Evolutionary conservation across 2,797 vertebrate genomes (phyloP).

Genomic region (Takifugu rubripes): DNA sequence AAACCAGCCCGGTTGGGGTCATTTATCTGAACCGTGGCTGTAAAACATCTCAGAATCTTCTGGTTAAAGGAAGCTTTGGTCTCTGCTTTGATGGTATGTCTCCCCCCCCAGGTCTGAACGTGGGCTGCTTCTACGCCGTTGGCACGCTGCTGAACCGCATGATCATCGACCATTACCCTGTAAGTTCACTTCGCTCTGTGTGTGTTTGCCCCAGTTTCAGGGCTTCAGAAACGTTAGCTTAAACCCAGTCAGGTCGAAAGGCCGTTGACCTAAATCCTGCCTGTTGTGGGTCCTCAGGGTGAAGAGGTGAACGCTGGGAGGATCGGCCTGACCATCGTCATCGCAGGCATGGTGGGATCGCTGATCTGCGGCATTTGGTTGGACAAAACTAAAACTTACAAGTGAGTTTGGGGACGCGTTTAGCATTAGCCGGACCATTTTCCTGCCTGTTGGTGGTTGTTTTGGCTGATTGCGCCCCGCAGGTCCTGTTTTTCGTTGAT

Average conservation of each 20-base stretch:
- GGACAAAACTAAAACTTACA: constrained; percentile 94
- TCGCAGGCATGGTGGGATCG: constrained; percentile 90
- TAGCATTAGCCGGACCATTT: too few relatives aligned
- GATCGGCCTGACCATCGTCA: constrained; percentile 91
- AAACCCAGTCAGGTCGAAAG: neutral
- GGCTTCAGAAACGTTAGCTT: too few relatives aligned
- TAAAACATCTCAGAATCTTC: neutral
- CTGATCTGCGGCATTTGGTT: constrained; percentile 92
- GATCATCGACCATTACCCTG: constrained; percentile 86
- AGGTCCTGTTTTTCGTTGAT: constrained; percentile 17
- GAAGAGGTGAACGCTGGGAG: constrained; percentile 94
- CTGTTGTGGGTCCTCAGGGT: constrained; percentile 69
- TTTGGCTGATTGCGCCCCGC: constrained; percentile 1
- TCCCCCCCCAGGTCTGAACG: constrained; percentile 83
- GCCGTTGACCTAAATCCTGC: constrained; percentile 1
- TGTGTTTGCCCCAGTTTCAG: too few relatives aligned
- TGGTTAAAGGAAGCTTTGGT: neutral
- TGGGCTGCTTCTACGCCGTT: constrained; percentile 91
- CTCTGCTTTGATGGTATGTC: constrained; percentile 22
- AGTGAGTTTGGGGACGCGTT: constrained; percentile 74
- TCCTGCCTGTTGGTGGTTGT: constrained; percentile 12
- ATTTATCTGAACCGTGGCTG: neutral
- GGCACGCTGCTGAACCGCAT: constrained; percentile 92
- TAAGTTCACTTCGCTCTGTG: constrained; percentile 67
- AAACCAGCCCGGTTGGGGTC: constrained; percentile 16